Conservation (phyloP, 2,888 invertebrate species). For the Tethea ocularis region DNA sequence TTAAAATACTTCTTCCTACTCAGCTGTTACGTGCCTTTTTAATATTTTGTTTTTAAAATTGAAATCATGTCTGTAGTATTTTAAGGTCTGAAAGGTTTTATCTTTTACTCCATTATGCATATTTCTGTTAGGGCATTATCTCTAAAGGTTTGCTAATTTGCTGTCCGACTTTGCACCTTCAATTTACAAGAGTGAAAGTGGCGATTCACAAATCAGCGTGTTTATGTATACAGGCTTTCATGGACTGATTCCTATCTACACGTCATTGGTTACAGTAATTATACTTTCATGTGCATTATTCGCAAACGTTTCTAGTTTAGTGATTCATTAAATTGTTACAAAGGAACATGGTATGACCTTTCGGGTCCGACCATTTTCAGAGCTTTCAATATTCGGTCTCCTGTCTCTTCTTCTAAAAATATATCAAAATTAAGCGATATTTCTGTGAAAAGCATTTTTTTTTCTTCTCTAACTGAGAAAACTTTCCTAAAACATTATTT, state of each 20-base stretch:
- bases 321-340: not conserved
- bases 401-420: not conserved
- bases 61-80: too few relatives aligned
- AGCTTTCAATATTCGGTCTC: not conserved
- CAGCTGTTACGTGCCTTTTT: too few relatives aligned
- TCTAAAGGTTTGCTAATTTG: too few relatives aligned
- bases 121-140: too few relatives aligned
- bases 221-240: constrained; percentile 40
- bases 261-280: constrained; percentile 44
- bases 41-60: too few relatives aligned
- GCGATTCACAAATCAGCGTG: constrained; percentile 16
- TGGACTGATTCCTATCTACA: constrained; percentile 47
- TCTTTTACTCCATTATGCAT: not conserved
- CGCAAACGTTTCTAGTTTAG: constrained; percentile 24
- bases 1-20: too few relatives aligned
- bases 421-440: too few relatives aligned
- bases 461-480: not conserved
- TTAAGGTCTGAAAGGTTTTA: not conserved
- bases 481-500: not conserved
- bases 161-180: constrained; percentile 20
- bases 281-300: constrained; percentile 39
- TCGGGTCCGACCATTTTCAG: too few relatives aligned
- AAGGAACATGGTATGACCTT: too few relatives aligned
- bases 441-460: too few relatives aligned
- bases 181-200: constrained; percentile 48